phyloP scores from a whole-genome alignment of 2,113 vertebrate genomes.

The Uropsilus gracilis region DNA sequence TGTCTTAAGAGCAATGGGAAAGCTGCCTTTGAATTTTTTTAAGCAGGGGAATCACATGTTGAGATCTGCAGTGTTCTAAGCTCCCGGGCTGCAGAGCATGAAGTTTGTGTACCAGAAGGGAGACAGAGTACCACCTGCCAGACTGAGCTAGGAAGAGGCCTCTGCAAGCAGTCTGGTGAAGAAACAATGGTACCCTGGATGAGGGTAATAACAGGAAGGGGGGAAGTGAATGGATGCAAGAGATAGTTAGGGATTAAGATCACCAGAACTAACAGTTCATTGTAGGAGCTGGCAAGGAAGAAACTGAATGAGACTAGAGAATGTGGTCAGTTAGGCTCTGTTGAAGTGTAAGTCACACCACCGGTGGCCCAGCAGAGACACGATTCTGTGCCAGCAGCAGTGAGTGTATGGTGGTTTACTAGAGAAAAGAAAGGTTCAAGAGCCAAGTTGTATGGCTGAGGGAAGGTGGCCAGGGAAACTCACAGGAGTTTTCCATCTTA shows the following conservation, averaged over 20 bases:
- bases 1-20: slow-evolving; percentile 9
- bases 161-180: background rate
- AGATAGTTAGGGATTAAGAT: background rate
- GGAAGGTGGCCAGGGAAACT: slow-evolving; percentile 22
- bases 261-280: background rate
- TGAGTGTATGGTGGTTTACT: background rate
- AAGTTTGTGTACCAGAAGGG: background rate
- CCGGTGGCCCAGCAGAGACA: background rate
- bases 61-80: slow-evolving; percentile 5
- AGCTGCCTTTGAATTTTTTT: slow-evolving; percentile 22
- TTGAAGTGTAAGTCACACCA: background rate
- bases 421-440: slow-evolving; percentile 40
- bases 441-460: background rate
- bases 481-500: slow-evolving; percentile 29
- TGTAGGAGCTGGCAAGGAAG: background rate
- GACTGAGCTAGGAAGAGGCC: background rate
- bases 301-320: background rate
- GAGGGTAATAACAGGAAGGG: background rate
- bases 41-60: slow-evolving; percentile 28
- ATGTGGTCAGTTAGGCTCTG: background rate
- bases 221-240: background rate
- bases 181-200: background rate
- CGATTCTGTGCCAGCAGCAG: background rate
- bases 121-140: background rate
- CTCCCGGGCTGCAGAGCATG: background rate